Evolutionary conservation across 2,113 vertebrate species (phyloP), one percentile per base, ranked within the genome.

Genomic region (Myotis yumanensis): DNA sequence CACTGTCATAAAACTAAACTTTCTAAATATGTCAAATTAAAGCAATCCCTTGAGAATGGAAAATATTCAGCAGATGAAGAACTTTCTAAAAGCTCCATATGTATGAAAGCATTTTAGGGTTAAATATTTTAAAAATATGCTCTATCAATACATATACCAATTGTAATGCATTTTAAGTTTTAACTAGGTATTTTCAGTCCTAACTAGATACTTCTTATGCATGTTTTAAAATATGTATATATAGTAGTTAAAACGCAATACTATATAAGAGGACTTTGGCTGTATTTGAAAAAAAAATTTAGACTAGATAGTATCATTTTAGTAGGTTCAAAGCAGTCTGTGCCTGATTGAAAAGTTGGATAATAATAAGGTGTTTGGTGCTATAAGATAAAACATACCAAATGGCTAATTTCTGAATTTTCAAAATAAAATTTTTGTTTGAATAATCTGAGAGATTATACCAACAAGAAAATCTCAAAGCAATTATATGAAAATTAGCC

Each of bases 21-120:
- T 96, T 96, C 94, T 97, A 98, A 98, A 98, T 97, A 97, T 97
- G 97, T 97, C 83, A 92, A 93, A 97, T 97, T 97, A 96, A 97
- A 90, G n/a, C 64, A 10, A 51, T 83, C 37, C 37, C 14, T 32
- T 46, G 28, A 86, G n/a, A 23, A 85, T 32, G 16, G 11, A 86
- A 84, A 81, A 59, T 59, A 16, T 77, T 96, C n/a, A 75, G 22
- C 46, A 86, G 25, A 89, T 35, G 57, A 16, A 87, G 76, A 92
- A 54, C 5, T 17, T 46, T 79, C 68, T 57, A 69, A 52, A 93
- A 95, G 4, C 14, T 82, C 9, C 12, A 81, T 84, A 87, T 46
- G 3, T 66, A 86, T 59, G 76, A 75, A 93, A 79, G 1, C 7
- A 84, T 71, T 79, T 86, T 6, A 75, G 66, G 43, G 48, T 80